Conservation (phyloP, 2,797 vertebrate species). For the Thunnus albacares region DNA sequence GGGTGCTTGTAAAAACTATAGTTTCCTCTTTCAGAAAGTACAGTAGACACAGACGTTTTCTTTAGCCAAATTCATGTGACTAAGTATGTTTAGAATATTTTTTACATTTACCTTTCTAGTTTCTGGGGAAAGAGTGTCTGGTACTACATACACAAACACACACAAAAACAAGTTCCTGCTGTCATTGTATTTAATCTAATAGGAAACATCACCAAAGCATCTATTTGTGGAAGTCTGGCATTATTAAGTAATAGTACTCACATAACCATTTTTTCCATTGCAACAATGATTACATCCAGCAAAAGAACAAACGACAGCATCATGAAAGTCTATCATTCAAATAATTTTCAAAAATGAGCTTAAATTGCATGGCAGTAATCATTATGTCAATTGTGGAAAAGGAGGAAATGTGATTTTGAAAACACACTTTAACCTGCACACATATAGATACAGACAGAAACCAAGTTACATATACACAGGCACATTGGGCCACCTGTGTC, state of each 20-base stretch:
- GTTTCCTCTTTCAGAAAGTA: no score
- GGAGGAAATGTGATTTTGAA: background rate
- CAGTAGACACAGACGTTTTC: no score
- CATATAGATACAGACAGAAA: background rate
- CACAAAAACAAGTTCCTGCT: no score
- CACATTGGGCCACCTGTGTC: conserved; percentile 47
- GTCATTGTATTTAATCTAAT: no score
- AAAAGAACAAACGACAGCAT: conserved; percentile 8
- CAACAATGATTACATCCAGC: conserved; percentile 1
- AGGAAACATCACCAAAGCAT: background rate
- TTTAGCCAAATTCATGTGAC: background rate
- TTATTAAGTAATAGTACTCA: background rate
- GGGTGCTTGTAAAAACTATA: no score
- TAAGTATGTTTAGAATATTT: background rate
- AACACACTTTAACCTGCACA: conserved; percentile 8
- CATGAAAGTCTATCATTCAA: background rate
- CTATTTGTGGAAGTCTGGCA: background rate
- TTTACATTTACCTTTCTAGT: no score
- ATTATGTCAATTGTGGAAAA: background rate
- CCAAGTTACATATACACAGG: background rate
- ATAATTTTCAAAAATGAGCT: background rate
- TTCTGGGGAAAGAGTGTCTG: no score
- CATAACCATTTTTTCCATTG: background rate
- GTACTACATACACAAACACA: no score
- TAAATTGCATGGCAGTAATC: background rate